Percentiles rank a stretch among this genome's conserved stretches.
Conservation (phyloP, 2,113 vertebrate species). For the Charadrius vociferus region DNA sequence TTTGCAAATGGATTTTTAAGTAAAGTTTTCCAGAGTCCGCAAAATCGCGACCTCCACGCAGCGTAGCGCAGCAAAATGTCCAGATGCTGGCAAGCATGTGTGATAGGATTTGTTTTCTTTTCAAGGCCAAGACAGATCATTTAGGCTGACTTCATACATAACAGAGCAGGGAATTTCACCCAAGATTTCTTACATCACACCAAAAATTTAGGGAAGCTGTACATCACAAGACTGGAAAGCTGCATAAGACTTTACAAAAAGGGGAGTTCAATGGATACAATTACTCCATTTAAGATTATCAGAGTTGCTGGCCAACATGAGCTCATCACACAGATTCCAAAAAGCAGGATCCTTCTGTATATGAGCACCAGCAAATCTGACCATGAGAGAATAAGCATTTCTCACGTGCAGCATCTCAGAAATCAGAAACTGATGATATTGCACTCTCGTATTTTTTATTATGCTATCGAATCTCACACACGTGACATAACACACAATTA, state of each 20-base stretch:
- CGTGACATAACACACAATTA: neutral
- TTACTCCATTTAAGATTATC: neutral
- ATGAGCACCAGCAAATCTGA: neutral
- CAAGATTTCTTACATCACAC: constrained; percentile 16
- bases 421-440: neutral
- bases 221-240: constrained; percentile 14
- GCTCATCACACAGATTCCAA: neutral
- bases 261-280: neutral
- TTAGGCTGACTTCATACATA: constrained; percentile 44
- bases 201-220: constrained; percentile 10
- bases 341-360: neutral
- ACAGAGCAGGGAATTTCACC: constrained; percentile 15
- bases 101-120: constrained; percentile 30
- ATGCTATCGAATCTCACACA: neutral
- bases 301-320: constrained; percentile 11
- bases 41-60: neutral
- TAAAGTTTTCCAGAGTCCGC: constrained; percentile 35
- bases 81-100: neutral
- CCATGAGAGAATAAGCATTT: neutral
- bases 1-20: constrained; percentile 29
- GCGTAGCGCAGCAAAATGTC: neutral
- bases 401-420: neutral
- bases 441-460: neutral
- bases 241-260: neutral
- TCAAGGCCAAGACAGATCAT: constrained; percentile 21